These are phyloP conservation scores for Phaethornis superciliosus DNA, from an alignment of 2,113 vertebrate genomes.

Conservation along the genomic window DNA sequence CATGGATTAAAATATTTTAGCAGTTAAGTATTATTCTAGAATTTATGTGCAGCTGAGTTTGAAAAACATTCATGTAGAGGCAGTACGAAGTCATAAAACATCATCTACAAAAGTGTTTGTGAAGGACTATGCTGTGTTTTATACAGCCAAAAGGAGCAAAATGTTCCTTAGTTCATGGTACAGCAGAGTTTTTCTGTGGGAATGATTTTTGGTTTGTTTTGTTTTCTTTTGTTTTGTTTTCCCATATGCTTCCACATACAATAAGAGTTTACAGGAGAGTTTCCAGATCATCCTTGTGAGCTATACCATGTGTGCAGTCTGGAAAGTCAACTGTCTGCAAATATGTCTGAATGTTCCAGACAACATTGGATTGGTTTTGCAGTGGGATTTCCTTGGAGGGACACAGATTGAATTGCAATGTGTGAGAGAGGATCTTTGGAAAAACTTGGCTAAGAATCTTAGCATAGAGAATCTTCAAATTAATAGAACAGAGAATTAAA, in stretches of 20 bases:
- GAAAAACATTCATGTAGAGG: background rate
- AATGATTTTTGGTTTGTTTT: background rate
- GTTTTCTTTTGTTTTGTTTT: background rate
- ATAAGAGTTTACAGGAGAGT: background rate
- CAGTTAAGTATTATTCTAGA: background rate
- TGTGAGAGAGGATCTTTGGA: background rate
- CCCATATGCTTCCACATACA: background rate
- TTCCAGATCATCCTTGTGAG: background rate
- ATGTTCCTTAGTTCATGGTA: background rate
- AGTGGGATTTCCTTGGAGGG: background rate
- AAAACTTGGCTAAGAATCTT: background rate
- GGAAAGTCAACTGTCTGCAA: background rate
- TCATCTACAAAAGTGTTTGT: background rate
- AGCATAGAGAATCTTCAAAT: background rate
- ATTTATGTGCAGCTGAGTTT: background rate
- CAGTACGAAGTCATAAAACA: background rate
- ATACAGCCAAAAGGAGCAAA: background rate
- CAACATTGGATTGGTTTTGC: background rate
- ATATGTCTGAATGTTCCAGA: background rate
- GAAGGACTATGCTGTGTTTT: background rate
- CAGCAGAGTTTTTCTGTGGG: background rate
- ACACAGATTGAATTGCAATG: background rate
- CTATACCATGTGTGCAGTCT: background rate
- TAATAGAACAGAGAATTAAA: background rate
- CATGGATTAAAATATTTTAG: background rate